Percentiles rank a stretch among this genome's conserved stretches.
These are phyloP conservation scores for Abrostola triplasia DNA, from an alignment of 2,888 invertebrate genomes.

Conservation along the genomic window DNA sequence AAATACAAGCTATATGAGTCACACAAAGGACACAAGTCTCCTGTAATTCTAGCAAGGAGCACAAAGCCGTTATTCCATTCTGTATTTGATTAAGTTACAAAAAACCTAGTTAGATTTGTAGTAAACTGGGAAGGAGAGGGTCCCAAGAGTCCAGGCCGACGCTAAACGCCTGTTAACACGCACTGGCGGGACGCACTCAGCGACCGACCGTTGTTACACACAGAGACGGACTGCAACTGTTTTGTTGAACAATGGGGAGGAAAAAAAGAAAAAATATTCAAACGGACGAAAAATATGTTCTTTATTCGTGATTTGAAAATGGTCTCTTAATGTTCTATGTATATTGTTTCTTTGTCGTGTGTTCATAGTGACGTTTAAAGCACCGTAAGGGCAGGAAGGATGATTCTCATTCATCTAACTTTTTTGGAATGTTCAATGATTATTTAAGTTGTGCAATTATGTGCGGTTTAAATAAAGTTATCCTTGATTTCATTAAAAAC, in stretches of 20 bases:
- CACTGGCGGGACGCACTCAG: conserved; percentile 72
- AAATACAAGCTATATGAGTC: no score
- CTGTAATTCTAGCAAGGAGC: not conserved
- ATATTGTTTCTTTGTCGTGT: no score
- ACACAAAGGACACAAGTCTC: not conserved
- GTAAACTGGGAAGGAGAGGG: conserved; percentile 69
- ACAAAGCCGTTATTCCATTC: conserved; percentile 40
- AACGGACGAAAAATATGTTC: not conserved
- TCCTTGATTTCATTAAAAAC: no score
- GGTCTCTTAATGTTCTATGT: not conserved
- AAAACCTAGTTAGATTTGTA: conserved; percentile 82
- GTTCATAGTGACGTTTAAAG: no score
- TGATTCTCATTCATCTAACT: no score
- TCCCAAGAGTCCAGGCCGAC: conserved; percentile 71
- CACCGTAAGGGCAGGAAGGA: no score
- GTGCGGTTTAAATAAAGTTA: no score
- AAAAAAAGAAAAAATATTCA: not conserved
- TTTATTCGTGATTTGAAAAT: no score
- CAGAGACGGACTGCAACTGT: conserved; percentile 49
- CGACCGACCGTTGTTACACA: conserved; percentile 51
- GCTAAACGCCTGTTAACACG: conserved; percentile 89
- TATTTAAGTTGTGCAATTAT: no score
- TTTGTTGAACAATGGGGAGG: not conserved
- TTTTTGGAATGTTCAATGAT: no score
- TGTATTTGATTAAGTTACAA: conserved; percentile 62